A percentile compares a stretch with the other conserved stretches of the same genome.
These are phyloP conservation scores for Tribolium freemani DNA, from an alignment of 2,888 invertebrate species.

Conservation along the genomic window DNA sequence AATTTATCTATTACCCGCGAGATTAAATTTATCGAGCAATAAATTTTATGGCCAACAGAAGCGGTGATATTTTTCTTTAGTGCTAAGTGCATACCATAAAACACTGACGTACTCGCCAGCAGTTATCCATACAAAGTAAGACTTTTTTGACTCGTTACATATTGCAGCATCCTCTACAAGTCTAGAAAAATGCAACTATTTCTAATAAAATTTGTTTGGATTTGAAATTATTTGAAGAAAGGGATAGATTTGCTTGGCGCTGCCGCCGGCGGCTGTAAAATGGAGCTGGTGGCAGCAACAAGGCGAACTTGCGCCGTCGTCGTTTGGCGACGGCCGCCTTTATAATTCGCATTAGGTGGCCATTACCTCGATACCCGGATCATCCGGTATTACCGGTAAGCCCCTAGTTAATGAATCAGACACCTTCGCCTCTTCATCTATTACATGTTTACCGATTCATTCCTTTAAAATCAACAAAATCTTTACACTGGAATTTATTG, in stretches of 20 bases:
- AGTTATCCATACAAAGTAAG: not conserved
- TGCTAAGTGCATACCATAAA: constrained; percentile 3
- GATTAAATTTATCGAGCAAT: constrained; percentile 58
- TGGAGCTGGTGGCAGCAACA: constrained; percentile 15
- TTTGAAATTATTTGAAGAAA: not conserved
- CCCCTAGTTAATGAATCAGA: constrained; percentile 65
- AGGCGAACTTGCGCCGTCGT: constrained; percentile 38
- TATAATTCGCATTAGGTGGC: constrained; percentile 65
- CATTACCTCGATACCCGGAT: constrained; percentile 66
- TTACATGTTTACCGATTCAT: constrained; percentile 41
- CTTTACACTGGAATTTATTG: not conserved
- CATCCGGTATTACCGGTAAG: constrained; percentile 64
- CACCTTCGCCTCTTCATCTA: constrained; percentile 52
- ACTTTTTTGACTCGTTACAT: not conserved
- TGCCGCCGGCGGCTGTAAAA: not conserved
- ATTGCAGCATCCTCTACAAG: no score
- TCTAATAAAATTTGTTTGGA: no score
- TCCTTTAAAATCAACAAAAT: constrained; percentile 18
- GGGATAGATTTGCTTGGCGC: not conserved
- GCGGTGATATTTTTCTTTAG: constrained; percentile 37
- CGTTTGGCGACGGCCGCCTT: constrained; percentile 54
- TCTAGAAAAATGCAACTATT: no score
- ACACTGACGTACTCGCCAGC: not conserved
- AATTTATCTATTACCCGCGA: constrained; percentile 59
- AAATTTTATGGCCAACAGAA: constrained; percentile 54